Evolutionary conservation across 2,888 invertebrate species (phyloP), one percentile per base, ranked within the genome.

Genomic region (Oligia latruncula): DNA sequence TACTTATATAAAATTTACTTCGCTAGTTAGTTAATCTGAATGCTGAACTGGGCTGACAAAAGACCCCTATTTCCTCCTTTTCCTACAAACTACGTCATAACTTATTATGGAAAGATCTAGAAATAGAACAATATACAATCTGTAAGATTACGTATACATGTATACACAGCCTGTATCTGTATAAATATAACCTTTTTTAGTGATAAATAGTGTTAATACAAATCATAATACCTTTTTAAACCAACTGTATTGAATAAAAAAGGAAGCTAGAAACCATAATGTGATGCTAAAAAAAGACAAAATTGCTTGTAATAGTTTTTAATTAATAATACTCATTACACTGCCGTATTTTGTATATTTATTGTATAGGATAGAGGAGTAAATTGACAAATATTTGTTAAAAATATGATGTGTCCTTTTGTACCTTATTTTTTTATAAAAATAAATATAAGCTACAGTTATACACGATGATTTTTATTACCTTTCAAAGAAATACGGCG

Each of bases 381-480:
- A 78, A 83, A 90, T 81, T 87, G 86, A 81, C 82, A 86, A 87
- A 80, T 86, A 83, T 84, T 87, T 87, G 87, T 87, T 89, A 78
- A 86, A 88, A 85, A 82, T 89, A 88, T 87, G 86, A 90, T 88
- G 92, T 93, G 93, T 94, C 94, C 92, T 95, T 95, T 95, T 95
- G 94, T 95, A 95, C 95, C 95, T 95, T 93, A 93, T 94, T 94
- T 95, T 95, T 92, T 92, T 92, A 91, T 92, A 92, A 93, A 92
- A 90, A 86, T 88, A 90, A 91, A 91, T 89, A 40, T 90, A 91
- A 91, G 85, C 83, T 87, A 87, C 80, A 87, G 85, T 86, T 87
- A 83, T 23, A 67, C 40, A 70, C 62, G 1, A 0, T 52, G 74
- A 35, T 55, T 80, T 87, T 87, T 75, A 65, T 68, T 84, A 40